Conservation (phyloP, 2,888 invertebrate genomes). For the Drosophila rellima region DNA sequence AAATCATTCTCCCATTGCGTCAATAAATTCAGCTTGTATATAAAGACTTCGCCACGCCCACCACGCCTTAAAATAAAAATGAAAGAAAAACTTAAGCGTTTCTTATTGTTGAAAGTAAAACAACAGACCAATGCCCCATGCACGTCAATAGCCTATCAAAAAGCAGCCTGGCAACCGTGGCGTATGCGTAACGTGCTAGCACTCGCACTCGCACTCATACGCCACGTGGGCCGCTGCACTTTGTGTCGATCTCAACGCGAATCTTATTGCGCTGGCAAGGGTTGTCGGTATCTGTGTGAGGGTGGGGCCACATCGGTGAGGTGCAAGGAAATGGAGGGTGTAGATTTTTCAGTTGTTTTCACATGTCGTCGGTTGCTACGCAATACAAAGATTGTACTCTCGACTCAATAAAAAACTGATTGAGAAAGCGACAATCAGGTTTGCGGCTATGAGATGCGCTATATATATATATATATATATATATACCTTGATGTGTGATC, state of each 20-base stretch:
- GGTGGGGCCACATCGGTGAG: not conserved
- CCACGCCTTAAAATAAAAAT: not conserved
- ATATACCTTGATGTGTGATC: not conserved
- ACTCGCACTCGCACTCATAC: constrained; percentile 33
- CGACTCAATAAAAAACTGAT: not conserved
- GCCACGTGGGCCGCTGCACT: constrained; percentile 43
- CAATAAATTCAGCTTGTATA: not conserved
- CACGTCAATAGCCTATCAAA: constrained; percentile 53
- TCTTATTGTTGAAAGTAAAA: constrained; percentile 22
- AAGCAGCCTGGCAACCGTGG: constrained; percentile 25
- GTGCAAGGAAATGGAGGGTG: not conserved
- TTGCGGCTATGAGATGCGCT: not conserved
- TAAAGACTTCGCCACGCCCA: constrained; percentile 21
- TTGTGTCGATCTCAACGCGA: constrained; percentile 33
- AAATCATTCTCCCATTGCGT: not conserved
- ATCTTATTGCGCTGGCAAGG: constrained; percentile 22
- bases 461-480: too few relatives aligned
- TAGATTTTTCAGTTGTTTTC: constrained; percentile 23
- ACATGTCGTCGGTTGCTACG: constrained; percentile 45
- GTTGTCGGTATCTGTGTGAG: not conserved
- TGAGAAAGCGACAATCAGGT: not conserved
- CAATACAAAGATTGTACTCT: constrained; percentile 33
- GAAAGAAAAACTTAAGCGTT: constrained; percentile 6
- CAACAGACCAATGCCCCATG: constrained; percentile 23
- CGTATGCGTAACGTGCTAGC: constrained; percentile 61